Conservation (phyloP, 2,113 vertebrate genomes). For the human region DNA sequence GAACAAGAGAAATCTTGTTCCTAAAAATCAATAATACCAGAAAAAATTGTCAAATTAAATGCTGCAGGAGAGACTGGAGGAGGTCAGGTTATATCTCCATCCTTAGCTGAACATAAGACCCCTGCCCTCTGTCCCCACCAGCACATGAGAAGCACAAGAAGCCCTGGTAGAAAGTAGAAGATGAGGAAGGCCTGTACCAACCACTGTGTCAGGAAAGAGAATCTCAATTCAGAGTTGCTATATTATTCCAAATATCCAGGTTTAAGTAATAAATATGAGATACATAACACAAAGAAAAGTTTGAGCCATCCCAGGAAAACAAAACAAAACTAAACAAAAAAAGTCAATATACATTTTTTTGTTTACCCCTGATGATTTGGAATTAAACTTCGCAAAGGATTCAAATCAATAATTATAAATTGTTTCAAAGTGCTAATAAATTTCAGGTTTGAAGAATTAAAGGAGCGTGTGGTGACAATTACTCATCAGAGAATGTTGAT, state of each 20-base stretch:
- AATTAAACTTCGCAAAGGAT: not conserved
- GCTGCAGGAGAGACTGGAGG: not conserved
- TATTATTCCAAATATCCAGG: not conserved
- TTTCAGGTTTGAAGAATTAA: not conserved
- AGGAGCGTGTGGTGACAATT: not conserved
- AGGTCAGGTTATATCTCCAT: no score
- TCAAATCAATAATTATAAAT: not conserved
- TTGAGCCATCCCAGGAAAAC: not conserved
- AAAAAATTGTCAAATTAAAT: not conserved
- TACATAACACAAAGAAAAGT: not conserved
- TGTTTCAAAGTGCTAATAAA: not conserved
- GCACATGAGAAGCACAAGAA: no score
- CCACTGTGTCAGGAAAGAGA: not conserved
- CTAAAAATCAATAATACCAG: not conserved
- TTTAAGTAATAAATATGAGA: not conserved
- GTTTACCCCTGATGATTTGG: not conserved
- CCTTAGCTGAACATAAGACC: not conserved
- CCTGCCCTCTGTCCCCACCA: fast-evolving
- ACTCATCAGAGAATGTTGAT: not conserved
- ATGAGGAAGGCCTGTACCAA: not conserved
- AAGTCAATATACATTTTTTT: not conserved
- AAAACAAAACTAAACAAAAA: not conserved
- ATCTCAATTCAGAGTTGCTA: not conserved
- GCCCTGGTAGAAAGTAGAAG: not conserved
- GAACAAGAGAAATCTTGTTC: not conserved